Conservation (phyloP, 1,140 invertebrate genomes). For the Trichonephila clavipes region DNA sequence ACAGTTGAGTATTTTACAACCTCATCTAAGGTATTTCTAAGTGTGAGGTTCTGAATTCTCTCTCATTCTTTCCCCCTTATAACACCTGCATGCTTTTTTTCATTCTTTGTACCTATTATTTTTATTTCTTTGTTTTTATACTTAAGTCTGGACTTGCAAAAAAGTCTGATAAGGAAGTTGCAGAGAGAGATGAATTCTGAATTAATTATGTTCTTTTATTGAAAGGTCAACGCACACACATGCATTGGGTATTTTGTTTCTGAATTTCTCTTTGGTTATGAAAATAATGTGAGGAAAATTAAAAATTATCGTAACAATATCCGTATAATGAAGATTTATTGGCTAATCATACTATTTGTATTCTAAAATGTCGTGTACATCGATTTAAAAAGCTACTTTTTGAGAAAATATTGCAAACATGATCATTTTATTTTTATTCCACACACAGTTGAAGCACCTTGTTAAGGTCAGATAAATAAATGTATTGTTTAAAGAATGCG, state of each 20-base stretch:
- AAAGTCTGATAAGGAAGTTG: not conserved
- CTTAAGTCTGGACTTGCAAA: not conserved
- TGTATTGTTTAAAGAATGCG: too few species aligned
- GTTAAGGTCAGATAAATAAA: too few species aligned
- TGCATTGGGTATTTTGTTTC: not conserved
- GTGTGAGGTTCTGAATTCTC: slow-evolving; percentile 42
- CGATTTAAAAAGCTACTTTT: too few species aligned
- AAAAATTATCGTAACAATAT: not conserved
- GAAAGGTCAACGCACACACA: not conserved
- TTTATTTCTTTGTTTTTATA: not conserved
- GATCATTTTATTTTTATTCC: too few species aligned
- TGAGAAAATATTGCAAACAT: too few species aligned
- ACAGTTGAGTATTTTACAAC: slow-evolving; percentile 60
- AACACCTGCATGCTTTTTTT: slow-evolving; percentile 1
- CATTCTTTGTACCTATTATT: not conserved
- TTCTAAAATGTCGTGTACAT: too few species aligned
- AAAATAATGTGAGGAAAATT: not conserved
- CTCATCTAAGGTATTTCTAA: slow-evolving; percentile 41
- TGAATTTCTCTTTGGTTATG: not conserved
- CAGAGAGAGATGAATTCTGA: not conserved
- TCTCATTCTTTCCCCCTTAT: not conserved
- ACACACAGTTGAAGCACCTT: too few species aligned
- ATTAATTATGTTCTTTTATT: not conserved
- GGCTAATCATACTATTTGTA: not conserved
- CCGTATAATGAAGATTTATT: not conserved